phyloP scores from a whole-genome alignment of 2,113 vertebrate species.

The Bubo bubo region DNA sequence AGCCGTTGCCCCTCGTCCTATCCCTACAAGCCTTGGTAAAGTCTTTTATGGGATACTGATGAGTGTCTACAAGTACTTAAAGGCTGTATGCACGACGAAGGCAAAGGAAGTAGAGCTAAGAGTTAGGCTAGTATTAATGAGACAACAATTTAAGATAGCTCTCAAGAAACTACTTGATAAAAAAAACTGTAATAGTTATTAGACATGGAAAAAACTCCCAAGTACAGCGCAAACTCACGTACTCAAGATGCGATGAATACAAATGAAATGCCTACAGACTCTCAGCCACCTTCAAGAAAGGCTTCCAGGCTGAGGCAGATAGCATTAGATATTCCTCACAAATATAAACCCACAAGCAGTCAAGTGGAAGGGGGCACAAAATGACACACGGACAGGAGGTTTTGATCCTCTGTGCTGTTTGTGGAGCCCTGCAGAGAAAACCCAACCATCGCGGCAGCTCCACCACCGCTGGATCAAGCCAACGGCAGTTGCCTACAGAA shows the following conservation, averaged over 20 bases:
- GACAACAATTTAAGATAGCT: neutral
- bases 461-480: neutral
- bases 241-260: neutral
- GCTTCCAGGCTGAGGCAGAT: no score
- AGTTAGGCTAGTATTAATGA: neutral
- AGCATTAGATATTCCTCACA: neutral
- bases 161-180: neutral
- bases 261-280: neutral
- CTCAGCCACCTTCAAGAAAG: neutral
- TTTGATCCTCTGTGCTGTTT: neutral
- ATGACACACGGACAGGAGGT: neutral
- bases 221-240: neutral
- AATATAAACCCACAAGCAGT: neutral
- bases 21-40: neutral
- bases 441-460: neutral
- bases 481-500: neutral
- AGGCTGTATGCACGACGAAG: rapidly evolving
- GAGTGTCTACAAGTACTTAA: neutral
- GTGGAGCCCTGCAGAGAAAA: neutral
- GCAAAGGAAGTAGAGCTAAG: neutral
- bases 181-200: neutral
- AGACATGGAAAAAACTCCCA: neutral
- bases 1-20: no score
- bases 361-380: neutral
- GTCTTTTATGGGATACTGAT: neutral